Conservation (phyloP, 1,140 invertebrate species). For the Rhagoletis zephyria region DNA sequence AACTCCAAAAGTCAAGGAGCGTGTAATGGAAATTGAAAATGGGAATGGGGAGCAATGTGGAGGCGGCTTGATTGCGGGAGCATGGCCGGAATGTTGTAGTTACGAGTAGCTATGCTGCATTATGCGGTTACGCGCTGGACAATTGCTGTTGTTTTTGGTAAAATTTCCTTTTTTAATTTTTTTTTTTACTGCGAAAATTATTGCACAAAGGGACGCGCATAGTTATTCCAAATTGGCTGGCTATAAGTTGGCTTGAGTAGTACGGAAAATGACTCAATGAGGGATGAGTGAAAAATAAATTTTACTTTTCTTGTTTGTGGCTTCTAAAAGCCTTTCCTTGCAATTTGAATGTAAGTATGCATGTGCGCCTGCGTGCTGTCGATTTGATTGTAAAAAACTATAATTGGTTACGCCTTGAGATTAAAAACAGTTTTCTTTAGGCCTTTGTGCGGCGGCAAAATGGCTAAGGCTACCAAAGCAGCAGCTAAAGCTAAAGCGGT, state of each 20-base stretch:
- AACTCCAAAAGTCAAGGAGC: conserved; percentile 47
- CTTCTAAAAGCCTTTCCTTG: not conserved
- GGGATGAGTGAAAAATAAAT: conserved; percentile 34
- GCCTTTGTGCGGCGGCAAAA: not conserved
- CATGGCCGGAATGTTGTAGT: not conserved
- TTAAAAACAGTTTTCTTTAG: conserved; percentile 19
- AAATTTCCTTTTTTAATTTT: not conserved
- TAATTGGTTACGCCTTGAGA: conserved; percentile 52
- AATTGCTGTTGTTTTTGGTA: not conserved
- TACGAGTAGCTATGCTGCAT: not conserved
- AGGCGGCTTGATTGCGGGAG: not conserved
- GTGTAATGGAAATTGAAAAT: conserved; percentile 52
- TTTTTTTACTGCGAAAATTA: not conserved
- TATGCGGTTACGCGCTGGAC: not conserved
- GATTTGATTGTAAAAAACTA: conserved; percentile 33
- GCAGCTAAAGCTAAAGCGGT: not conserved
- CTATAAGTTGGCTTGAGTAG: not conserved
- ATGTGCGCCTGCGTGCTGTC: conserved; percentile 16
- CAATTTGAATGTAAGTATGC: not conserved
- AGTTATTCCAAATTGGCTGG: not conserved
- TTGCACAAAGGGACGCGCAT: not conserved
- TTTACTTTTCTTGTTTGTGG: not conserved
- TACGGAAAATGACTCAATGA: conserved; percentile 39
- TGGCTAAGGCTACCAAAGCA: not conserved
- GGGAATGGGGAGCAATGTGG: conserved; percentile 4